These are phyloP conservation scores for Ancistrus triradiatus DNA, from an alignment of 2,113 vertebrate species.

Conservation along the genomic window DNA sequence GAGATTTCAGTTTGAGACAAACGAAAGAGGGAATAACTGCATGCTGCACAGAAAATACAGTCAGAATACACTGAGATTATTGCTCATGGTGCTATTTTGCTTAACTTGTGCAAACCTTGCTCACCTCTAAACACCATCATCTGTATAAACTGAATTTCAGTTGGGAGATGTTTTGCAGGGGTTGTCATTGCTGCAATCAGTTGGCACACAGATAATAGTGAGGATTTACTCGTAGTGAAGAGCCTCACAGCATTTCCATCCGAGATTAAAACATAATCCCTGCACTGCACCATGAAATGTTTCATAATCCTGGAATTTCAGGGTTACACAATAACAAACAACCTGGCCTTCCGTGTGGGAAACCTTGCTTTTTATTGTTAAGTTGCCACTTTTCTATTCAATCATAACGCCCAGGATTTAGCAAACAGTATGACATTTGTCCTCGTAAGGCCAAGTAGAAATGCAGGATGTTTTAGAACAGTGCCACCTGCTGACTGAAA, in stretches of 20 bases:
- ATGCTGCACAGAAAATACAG: neutral
- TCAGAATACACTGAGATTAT: neutral
- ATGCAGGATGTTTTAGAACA: no score
- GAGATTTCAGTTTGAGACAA: constrained; percentile 22
- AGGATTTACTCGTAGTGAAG: neutral
- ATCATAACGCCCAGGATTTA: no score
- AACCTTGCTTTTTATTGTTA: neutral
- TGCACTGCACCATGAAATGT: neutral
- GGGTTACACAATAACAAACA: neutral
- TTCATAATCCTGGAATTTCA: neutral
- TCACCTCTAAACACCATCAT: no score
- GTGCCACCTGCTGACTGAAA: no score
- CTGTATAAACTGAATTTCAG: neutral
- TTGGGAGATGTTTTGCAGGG: constrained; percentile 1
- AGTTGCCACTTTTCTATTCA: neutral
- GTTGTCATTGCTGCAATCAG: neutral
- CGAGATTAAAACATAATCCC: neutral
- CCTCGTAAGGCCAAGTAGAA: no score
- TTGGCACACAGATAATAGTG: neutral
- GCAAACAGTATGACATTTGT: no score
- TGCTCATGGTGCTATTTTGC: neutral
- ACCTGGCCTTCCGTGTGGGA: neutral
- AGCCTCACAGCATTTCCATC: neutral
- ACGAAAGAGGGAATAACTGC: neutral
- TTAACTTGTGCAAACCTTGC: neutral